Conservation (phyloP, 2,797 vertebrate species). For the Coccyzus lansbergi region DNA sequence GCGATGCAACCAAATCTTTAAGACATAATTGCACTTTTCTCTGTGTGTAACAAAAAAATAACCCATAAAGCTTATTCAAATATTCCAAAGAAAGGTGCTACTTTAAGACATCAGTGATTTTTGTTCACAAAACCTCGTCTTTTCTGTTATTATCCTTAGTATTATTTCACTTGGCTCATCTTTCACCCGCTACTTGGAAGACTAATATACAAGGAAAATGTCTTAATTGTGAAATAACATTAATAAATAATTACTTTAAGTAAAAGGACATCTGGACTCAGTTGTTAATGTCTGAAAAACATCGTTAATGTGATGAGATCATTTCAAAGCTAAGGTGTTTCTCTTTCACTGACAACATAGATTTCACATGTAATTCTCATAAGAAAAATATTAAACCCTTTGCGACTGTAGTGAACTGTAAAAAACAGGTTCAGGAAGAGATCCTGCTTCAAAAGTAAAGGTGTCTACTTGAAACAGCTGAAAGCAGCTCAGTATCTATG, state of each 20-base stretch:
- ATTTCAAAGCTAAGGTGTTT: slow-evolving; percentile 22
- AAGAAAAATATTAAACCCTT: neutral
- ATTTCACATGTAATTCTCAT: slow-evolving; percentile 43
- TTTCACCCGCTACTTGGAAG: neutral
- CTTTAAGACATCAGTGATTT: slow-evolving; percentile 66
- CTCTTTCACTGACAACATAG: slow-evolving; percentile 10
- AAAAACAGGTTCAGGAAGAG: neutral
- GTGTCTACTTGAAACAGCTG: neutral
- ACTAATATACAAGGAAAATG: neutral
- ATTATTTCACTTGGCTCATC: slow-evolving; percentile 51
- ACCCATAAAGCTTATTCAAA: slow-evolving; percentile 22
- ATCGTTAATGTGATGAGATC: neutral
- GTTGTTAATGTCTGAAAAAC: neutral
- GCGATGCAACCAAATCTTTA: slow-evolving; percentile 55
- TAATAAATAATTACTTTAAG: slow-evolving; percentile 25
- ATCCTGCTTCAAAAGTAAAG: neutral
- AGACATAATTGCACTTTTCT: slow-evolving; percentile 70
- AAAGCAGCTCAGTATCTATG: slow-evolving; percentile 2
- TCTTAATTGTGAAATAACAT: slow-evolving; percentile 38
- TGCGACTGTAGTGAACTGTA: slow-evolving; percentile 30
- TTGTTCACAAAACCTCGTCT: slow-evolving; percentile 40
- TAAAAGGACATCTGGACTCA: neutral
- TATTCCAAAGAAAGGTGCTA: slow-evolving; percentile 46
- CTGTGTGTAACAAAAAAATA: slow-evolving; percentile 13
- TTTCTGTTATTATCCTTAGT: slow-evolving; percentile 9